phyloP scores from a whole-genome alignment of 2,888 invertebrate genomes.

The Drosophila testacea region DNA sequence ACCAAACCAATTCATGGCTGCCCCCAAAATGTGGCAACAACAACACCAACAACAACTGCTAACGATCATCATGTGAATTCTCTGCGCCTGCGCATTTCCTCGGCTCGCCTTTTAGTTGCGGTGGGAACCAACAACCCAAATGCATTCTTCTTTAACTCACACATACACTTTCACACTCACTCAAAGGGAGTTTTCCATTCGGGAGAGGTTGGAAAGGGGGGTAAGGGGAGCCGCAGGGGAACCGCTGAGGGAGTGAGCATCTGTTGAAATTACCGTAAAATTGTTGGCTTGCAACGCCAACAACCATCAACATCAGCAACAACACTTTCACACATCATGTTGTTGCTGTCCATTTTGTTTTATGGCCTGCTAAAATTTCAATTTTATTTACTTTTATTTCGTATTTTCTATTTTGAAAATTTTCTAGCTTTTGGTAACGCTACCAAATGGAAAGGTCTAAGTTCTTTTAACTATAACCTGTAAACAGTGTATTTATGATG shows the following conservation, averaged over 20 bases:
- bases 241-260: conserved; percentile 24
- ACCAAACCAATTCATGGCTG: conserved; percentile 69
- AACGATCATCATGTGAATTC: conserved; percentile 79
- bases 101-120: conserved; percentile 24
- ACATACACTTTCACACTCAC: conserved; percentile 51
- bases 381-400: conserved; percentile 1
- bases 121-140: conserved; percentile 51
- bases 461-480: background rate
- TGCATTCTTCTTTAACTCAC: conserved; percentile 46
- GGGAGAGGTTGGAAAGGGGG: background rate
- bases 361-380: conserved; percentile 67
- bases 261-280: conserved; percentile 63
- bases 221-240: background rate
- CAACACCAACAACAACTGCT: conserved; percentile 42
- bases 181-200: conserved; percentile 18
- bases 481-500: background rate
- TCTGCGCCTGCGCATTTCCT: conserved; percentile 72
- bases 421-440: conserved; percentile 32
- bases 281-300: conserved; percentile 55
- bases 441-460: conserved; percentile 8
- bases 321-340: conserved; percentile 74
- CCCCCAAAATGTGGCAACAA: conserved; percentile 48
- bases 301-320: conserved; percentile 41
- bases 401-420: conserved; percentile 3
- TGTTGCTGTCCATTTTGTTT: conserved; percentile 64